phyloP scores from a whole-genome alignment of 2,797 vertebrate species.

The Lycodopsis pacificus region DNA sequence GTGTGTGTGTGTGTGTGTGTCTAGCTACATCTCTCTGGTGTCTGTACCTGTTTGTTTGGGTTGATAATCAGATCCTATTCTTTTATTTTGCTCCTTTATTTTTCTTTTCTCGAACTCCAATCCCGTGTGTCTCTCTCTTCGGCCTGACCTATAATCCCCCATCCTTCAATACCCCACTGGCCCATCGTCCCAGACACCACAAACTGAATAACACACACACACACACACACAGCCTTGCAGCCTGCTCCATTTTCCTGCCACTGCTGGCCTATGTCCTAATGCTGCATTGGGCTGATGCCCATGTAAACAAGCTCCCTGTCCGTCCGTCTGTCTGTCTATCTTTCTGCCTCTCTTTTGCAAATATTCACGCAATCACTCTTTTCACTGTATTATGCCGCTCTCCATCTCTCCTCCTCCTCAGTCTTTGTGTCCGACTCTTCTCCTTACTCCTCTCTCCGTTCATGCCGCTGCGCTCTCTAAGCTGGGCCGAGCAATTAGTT shows the following conservation, averaged over 20 bases:
- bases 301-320: slow-evolving; percentile 70
- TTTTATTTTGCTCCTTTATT: slow-evolving; percentile 20
- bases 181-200: slow-evolving; percentile 64
- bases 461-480: slow-evolving; percentile 64
- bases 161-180: slow-evolving; percentile 59
- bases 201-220: slow-evolving; percentile 52
- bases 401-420: slow-evolving; percentile 33
- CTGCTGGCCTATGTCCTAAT: slow-evolving; percentile 59
- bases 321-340: slow-evolving; percentile 31
- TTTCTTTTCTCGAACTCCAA: slow-evolving; percentile 8
- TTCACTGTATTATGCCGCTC: slow-evolving; percentile 44
- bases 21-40: slow-evolving; percentile 28
- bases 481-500: slow-evolving; percentile 79
- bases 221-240: slow-evolving; percentile 31
- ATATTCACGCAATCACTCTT: slow-evolving; percentile 54
- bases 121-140: slow-evolving; percentile 43
- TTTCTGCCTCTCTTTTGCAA: slow-evolving; percentile 34
- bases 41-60: slow-evolving; percentile 49
- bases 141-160: slow-evolving; percentile 64
- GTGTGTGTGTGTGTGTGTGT: slow-evolving; percentile 5
- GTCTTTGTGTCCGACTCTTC: slow-evolving; percentile 31
- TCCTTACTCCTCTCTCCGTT: slow-evolving; percentile 40
- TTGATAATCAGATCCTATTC: slow-evolving; percentile 21
- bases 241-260: slow-evolving; percentile 70
- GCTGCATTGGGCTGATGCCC: slow-evolving; percentile 63